Base-by-base conservation (phyloP, 2,888 invertebrate species). In the Malacosoma neustria region DNA sequence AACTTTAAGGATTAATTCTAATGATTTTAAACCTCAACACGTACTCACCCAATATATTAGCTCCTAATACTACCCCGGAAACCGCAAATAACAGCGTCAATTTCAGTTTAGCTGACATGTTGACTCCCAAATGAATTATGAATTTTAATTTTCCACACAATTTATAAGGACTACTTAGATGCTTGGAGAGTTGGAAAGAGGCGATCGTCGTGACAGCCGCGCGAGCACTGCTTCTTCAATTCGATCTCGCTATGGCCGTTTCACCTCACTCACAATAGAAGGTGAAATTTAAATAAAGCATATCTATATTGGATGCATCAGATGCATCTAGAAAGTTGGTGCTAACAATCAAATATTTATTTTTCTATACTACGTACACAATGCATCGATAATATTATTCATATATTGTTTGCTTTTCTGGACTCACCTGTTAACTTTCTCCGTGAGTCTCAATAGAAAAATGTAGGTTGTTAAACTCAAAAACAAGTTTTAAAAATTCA, bases 271-370 rank as follows among this genome's bases (percentile, higher is more conserved):
- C 66, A 81, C 80, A 84, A 84, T 81, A 81, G 85, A 82, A 82
- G 82, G 84, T 84, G 85, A 85, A 84, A 84, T 79, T 84, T 80
- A 76, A 84, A 79, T 82, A 81, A 84, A 79, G 72, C 74, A 79
- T 80, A 81, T 80, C 73, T 57, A 61, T 76, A 73, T 76, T 72
- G 63, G 72, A 76, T 81, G 79, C 80, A 80, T 61, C 72, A 59
- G 61, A 73, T 85, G 81, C 79, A 81, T 54, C 57, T 70, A 65
- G 81, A 84, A 81, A 84, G 82, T 70, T 44, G 33, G 34, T 35
- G 40, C 35, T 40, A 40, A 31, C 37, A 34, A 44, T 45, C 29
- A 30, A 33, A 42, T 48, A 35, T 57, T 56, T 54, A 40, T 45
- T 48, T 54, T 47, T 42, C 36, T 30, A 30, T 35, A 22, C 6